Percentiles rank a stretch among this genome's conserved stretches.
Conservation (phyloP, 2,797 vertebrate species). For the Gephyroberyx darwinii region DNA sequence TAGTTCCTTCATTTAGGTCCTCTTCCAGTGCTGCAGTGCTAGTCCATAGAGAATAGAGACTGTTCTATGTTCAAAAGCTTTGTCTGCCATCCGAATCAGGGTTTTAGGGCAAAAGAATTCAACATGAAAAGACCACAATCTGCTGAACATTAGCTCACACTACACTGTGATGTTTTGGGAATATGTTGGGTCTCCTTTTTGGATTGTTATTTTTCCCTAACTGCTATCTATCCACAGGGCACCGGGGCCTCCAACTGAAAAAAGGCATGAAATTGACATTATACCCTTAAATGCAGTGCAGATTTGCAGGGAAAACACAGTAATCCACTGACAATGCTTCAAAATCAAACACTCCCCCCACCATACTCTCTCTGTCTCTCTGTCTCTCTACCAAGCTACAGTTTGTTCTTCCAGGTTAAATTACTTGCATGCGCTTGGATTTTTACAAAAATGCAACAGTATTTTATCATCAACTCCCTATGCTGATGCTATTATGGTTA, state of each 20-base stretch:
- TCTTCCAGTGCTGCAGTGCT: conserved; percentile 59
- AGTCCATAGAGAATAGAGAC: conserved; percentile 75
- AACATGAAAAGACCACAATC: conserved; percentile 74
- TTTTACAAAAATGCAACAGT: neutral
- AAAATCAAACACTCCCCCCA: conserved; percentile 62
- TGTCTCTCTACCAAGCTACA: conserved; percentile 40
- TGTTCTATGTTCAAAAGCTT: conserved; percentile 71
- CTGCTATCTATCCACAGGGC: conserved; percentile 78
- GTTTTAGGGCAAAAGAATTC: conserved; percentile 70
- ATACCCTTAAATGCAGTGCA: conserved; percentile 71
- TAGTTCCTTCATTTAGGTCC: conserved; percentile 73
- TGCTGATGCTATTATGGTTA: conserved; percentile 69
- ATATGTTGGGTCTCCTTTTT: conserved; percentile 70
- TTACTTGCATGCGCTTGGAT: conserved; percentile 33
- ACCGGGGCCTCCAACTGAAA: conserved; percentile 63
- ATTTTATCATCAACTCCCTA: conserved; percentile 39
- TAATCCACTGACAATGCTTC: conserved; percentile 74
- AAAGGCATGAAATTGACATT: conserved; percentile 81
- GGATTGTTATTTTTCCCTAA: conserved; percentile 72
- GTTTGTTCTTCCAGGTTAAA: conserved; percentile 50
- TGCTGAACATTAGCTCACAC: conserved; percentile 72
- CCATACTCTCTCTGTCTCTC: conserved; percentile 20
- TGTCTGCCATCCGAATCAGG: conserved; percentile 76
- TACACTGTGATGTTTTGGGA: conserved; percentile 72
- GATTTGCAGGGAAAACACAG: conserved; percentile 76